Conservation (phyloP, 2,888 invertebrate genomes). For the Andrena flavipes region DNA sequence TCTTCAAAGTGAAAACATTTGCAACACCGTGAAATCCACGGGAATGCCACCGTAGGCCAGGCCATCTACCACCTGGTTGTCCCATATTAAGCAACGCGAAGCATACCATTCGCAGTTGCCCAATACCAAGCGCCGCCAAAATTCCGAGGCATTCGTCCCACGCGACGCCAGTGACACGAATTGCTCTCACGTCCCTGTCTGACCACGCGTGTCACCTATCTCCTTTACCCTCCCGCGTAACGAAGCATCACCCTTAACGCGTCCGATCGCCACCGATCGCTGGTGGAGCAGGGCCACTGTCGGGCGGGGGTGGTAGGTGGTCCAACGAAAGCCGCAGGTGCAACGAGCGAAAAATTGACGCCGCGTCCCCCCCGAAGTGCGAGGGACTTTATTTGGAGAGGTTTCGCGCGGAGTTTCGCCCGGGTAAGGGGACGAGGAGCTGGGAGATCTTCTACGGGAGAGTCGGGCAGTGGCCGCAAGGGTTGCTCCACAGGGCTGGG, state of each 20-base stretch:
- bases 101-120: conserved; percentile 16
- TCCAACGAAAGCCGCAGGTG: conserved; percentile 74
- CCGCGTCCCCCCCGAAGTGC: conserved; percentile 53
- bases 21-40: too few relatives aligned
- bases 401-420: conserved; percentile 65
- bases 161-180: conserved; percentile 17
- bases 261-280: conserved; percentile 46
- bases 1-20: too few relatives aligned
- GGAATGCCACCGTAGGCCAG: not conserved
- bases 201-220: conserved; percentile 37
- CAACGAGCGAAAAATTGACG: conserved; percentile 79
- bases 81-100: not conserved
- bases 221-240: conserved; percentile 41
- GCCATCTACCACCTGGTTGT: not conserved
- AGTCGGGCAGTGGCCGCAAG: conserved; percentile 51
- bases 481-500: conserved; percentile 40
- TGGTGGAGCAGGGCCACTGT: conserved; percentile 58
- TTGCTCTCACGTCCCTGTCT: not conserved
- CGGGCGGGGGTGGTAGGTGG: conserved; percentile 31
- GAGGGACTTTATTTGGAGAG: conserved; percentile 69
- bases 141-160: conserved; percentile 1
- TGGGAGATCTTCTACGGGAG: conserved; percentile 44
- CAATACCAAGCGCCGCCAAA: not conserved
- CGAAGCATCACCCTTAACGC: conserved; percentile 58
- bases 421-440: not conserved